Evolutionary conservation across 2,797 vertebrate species (phyloP).

Genomic region (Chelonia mydas): DNA sequence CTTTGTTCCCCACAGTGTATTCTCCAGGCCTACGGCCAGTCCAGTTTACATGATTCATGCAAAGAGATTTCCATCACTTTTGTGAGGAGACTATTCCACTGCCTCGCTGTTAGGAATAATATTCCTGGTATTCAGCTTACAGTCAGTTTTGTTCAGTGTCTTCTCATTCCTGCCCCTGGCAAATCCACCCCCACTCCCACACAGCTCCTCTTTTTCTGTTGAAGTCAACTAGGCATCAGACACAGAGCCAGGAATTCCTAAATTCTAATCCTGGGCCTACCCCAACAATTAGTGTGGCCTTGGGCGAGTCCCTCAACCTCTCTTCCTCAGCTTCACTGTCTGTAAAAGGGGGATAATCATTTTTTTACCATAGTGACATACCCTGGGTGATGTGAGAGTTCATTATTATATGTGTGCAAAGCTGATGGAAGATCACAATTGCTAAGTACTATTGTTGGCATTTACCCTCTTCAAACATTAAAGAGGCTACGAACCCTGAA

Average conservation of each 20-base stretch:
- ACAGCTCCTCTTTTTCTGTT: neutral
- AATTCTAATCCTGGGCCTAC: fast-evolving
- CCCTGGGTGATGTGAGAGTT: neutral
- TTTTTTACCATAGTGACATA: neutral
- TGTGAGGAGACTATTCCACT: neutral
- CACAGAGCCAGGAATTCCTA: fast-evolving
- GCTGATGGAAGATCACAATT: neutral
- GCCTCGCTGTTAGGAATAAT: neutral
- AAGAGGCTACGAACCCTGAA: fast-evolving
- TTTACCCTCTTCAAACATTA: neutral
- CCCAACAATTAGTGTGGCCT: neutral
- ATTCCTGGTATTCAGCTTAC: neutral
- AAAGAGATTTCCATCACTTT: neutral
- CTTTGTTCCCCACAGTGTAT: neutral
- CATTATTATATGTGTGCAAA: fast-evolving
- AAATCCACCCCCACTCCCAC: neutral
- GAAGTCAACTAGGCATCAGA: neutral
- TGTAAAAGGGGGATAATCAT: neutral
- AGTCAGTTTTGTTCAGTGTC: neutral
- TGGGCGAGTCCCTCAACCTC: fast-evolving
- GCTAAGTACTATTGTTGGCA: neutral
- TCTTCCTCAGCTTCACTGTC: neutral
- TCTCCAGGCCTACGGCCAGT: neutral
- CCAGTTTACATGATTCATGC: neutral
- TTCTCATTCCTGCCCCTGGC: neutral